phyloP scores from a whole-genome alignment of 2,797 vertebrate species.

The Atherinosoma microstoma region DNA sequence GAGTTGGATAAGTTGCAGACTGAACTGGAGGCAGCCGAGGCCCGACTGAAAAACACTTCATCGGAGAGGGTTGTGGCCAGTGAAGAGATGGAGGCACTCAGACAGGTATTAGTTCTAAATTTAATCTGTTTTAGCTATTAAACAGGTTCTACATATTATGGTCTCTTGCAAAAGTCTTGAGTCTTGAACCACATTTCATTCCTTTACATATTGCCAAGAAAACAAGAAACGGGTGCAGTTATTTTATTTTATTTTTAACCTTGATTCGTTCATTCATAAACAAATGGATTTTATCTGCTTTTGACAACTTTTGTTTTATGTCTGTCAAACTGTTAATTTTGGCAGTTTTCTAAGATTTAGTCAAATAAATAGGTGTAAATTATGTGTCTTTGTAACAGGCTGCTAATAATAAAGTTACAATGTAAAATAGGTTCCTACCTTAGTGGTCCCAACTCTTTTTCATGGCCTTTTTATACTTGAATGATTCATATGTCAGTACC shows the following conservation, averaged over 20 bases:
- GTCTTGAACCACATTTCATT: not conserved
- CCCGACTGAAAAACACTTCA: constrained; percentile 94
- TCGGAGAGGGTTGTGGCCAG: constrained; percentile 95
- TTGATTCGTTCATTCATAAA: too few species aligned
- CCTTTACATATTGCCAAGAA: not conserved
- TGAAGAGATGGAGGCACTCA: constrained; percentile 94
- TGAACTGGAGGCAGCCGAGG: constrained; percentile 94
- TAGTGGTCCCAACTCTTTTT: too few species aligned
- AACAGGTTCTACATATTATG: not conserved
- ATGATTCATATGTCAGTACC: too few species aligned
- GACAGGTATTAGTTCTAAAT: constrained; percentile 86
- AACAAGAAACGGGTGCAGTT: not conserved
- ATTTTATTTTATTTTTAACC: not conserved
- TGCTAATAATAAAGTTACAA: too few species aligned
- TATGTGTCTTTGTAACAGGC: too few species aligned
- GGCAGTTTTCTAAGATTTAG: too few species aligned
- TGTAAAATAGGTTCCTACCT: too few species aligned
- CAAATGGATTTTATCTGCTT: too few species aligned
- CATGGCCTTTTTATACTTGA: too few species aligned
- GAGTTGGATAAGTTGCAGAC: constrained; percentile 98
- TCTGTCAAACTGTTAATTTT: too few species aligned
- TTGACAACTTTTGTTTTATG: too few species aligned
- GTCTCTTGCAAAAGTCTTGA: not conserved
- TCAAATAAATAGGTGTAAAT: too few species aligned
- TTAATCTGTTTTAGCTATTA: not conserved